Conservation (phyloP, 2,888 invertebrate species). For the Conus canariensis region DNA sequence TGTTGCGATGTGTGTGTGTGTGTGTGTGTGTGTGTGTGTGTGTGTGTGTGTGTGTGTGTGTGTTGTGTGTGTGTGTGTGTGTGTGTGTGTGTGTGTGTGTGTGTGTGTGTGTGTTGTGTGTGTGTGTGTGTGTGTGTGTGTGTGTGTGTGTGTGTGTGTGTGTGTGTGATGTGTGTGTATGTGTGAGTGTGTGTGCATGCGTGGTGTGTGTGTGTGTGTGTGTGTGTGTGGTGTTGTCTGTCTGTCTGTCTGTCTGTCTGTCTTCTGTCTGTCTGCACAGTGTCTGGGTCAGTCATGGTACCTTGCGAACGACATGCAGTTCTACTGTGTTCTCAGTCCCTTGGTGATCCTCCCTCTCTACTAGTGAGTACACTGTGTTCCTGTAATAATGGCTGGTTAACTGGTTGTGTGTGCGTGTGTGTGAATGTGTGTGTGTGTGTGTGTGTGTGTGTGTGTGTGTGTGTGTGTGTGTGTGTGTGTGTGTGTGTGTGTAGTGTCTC, state of each 20-base stretch:
- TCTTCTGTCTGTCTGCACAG: conserved; percentile 46
- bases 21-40: conserved; percentile 10
- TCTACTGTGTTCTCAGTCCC: conserved; percentile 41
- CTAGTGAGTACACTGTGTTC: conserved; percentile 39
- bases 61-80: not conserved
- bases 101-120: not conserved
- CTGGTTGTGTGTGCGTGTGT: too few relatives aligned
- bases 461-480: too few relatives aligned
- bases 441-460: not conserved
- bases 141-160: too few relatives aligned
- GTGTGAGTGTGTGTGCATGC: not conserved
- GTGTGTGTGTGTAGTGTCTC: conserved; percentile 58
- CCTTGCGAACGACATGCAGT: conserved; percentile 66
- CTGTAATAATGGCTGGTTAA: not conserved
- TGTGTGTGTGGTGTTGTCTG: not conserved
- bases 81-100: not conserved
- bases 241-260: too few relatives aligned
- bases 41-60: conserved; percentile 7
- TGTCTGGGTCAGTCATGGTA: conserved; percentile 64
- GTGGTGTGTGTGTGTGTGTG: not conserved
- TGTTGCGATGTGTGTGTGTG: too few relatives aligned
- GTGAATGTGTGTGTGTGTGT: too few relatives aligned
- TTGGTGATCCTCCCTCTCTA: conserved; percentile 49
- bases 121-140: too few relatives aligned
- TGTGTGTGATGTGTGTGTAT: not conserved